phyloP scores from a whole-genome alignment of 2,113 vertebrate genomes.

The Corythaeola cristata region DNA sequence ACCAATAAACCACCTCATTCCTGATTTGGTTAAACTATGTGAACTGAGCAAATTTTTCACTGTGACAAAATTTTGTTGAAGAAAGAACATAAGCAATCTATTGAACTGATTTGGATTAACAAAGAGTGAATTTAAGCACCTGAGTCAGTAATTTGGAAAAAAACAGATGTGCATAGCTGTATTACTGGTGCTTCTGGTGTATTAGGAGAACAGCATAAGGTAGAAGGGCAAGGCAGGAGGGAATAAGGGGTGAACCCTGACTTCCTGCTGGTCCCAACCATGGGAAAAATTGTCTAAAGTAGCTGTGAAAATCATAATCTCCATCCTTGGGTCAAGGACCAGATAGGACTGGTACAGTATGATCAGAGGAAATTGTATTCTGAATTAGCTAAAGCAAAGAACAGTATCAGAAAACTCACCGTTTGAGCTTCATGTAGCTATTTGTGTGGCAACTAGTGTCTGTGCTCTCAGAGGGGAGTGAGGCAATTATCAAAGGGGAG shows the following conservation, averaged over 20 bases:
- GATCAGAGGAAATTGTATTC: neutral
- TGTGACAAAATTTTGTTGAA: neutral
- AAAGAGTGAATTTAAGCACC: neutral
- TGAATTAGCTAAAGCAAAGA: neutral
- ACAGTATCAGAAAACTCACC: neutral
- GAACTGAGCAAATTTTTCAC: neutral
- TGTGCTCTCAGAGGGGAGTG: neutral
- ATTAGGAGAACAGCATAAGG: neutral
- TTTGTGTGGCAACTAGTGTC: neutral
- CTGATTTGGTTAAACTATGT: neutral
- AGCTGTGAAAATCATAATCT: neutral
- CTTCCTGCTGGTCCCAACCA: neutral
- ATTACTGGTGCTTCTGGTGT: neutral
- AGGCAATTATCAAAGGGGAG: neutral
- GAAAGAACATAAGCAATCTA: neutral
- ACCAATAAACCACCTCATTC: neutral
- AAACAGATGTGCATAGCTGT: neutral
- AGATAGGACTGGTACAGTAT: accelerated
- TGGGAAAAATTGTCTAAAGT: neutral
- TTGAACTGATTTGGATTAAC: neutral
- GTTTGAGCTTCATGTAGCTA: neutral
- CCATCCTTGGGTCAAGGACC: neutral
- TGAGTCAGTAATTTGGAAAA: neutral
- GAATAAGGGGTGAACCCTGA: neutral
- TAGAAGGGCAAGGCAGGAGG: neutral